Base-by-base conservation (phyloP, 2,888 invertebrate species). In the Cataglyphis altisquamis region DNA sequence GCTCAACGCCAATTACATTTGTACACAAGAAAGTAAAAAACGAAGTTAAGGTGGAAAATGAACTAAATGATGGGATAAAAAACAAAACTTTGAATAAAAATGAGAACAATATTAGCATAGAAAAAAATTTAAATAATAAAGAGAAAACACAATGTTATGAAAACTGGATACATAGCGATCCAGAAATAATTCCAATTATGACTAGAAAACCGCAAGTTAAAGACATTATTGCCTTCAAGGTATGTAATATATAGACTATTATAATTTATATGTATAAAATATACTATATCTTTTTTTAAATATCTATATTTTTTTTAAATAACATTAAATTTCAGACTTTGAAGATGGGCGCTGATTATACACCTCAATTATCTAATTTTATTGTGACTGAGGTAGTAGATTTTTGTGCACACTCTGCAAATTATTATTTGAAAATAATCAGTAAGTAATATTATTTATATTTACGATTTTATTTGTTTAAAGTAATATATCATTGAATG, bases 341-440 rank as follows among this genome's bases (percentile, higher is more conserved):
- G 5, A 94, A 92, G 88, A 92, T 95, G 63, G 93, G 91, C 29
- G 86, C 90, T 36, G 91, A 94, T 87, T 95, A 95, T 84, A 92
- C 93, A n/a, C 95, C 95, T 8, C 92, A 94, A 85, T 48, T 95
- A 21, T 95, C 95, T 0, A 89, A 92, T 12, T 90, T 90, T 48
- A 94, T 95, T 66, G 83, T 95, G 32, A 95, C 93, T 0, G 89
- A 93, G 90, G 93, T 94, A 4, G 9, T 93, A 32, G 81, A 84
- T 10, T 89, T 83, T 83, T 85, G 82, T 62, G 29, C 84, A 12
- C 87, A 90, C 21, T 87, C 80, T 21, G 82, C 77, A 48, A 68
- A 82, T 10, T 92, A 93, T 60, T 90, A 83, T 2, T 75, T 95
- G 1, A 90, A 91, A 72, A 84, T 95, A 78, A 82, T 90, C 5